Evolutionary conservation across 2,888 invertebrate genomes (phyloP), one percentile per base, ranked within the genome.

Genomic region (Andrena flavipes): DNA sequence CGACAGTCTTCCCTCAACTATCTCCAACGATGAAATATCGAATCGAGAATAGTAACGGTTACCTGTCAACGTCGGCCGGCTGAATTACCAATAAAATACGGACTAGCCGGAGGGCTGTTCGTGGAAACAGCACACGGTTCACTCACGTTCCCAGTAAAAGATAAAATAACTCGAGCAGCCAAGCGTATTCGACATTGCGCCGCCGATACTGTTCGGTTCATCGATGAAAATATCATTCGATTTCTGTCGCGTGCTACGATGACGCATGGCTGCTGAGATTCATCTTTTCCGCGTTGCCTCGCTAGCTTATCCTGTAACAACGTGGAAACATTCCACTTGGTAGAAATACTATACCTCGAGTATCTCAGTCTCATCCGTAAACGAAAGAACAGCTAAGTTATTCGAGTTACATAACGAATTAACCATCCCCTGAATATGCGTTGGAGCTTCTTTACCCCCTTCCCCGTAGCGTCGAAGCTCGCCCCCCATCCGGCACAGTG

Each of bases 151-250:
- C 56, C 16, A 54, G 20, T 80, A 65, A 60, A 26, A 70, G 81
- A 72, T 72, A 80, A 72, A 80, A 79, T 49, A 79, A 79, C 48
- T 71, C 35, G 35, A 54, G 7, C n/a, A 42, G 6, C 6, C 30
- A 51, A 70, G 26, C 29, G 59, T n/a, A 73, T n/a, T 49, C 59
- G 65, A 10, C 51, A 59, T 26, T 60, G 16, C 35, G 3, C 20
- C 48, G 70, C 49, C 70, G 70, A 64, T 67, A 69, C 72, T 20
- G 23, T 30, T 20, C 35, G 60, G 20, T 26, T 65, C 74, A 29
- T 74, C 83, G 65, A 82, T 82, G 70, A 82, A 82, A 78, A 74
- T 82, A 82, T 84, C 71, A 82, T 75, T 78, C 74, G 60, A 62
- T 62, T 42, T 30, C 42, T 20, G 29, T 56, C 23, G 56, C 56